Base-by-base conservation (phyloP, 1,140 invertebrate genomes). In the Apis florea region DNA sequence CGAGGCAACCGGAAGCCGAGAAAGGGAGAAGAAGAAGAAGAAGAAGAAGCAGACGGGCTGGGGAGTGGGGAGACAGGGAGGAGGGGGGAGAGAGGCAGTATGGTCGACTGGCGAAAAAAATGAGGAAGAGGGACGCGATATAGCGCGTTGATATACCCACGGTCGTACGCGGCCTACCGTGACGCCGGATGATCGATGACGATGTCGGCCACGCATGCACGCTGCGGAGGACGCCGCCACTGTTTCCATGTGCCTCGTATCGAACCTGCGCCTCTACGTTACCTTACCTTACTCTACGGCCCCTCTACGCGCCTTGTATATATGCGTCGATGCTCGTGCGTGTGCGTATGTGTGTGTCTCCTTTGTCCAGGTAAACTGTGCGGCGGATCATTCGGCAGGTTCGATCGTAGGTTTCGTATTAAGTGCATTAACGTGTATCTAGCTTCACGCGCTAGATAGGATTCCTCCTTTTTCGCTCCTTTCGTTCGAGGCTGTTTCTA, bases 121-220 rank as follows among this genome's bases (percentile, higher is more conserved):
- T 84, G 74, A 76, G 79, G 79, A 87, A 87, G 86, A 87, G 84
- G 56, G 85, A 82, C 74, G 70, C 85, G 86, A 87, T 87, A 40
- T 78, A n/a, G 78, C 85, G 70, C 64, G 86, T 87, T 87, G 86
- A 87, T 87, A 87, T 74, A 87, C 70, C 70, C 67, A 84, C 84
- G 74, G 58, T 59, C 68, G 83, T 84, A 84, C 82, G 82, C 86
- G 87, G 85, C 85, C 86, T 87, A 87, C 86, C 86, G 85, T 87
- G 85, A 87, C 86, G 86, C 76, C 74, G 85, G 83, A 87, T 87
- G 86, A 87, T 87, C 86, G 86, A 87, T 87, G 85, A 87, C 85
- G 85, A 87, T 72, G 86, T 79, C 85, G 85, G 66, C 83, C 85
- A 79, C 84, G 82, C 70, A 83, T 71, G 74, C 61, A 86, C 78